Percentiles rank a stretch among this genome's conserved stretches.
Conservation (phyloP, 2,797 vertebrate species). For the Sardinella longiceps region DNA sequence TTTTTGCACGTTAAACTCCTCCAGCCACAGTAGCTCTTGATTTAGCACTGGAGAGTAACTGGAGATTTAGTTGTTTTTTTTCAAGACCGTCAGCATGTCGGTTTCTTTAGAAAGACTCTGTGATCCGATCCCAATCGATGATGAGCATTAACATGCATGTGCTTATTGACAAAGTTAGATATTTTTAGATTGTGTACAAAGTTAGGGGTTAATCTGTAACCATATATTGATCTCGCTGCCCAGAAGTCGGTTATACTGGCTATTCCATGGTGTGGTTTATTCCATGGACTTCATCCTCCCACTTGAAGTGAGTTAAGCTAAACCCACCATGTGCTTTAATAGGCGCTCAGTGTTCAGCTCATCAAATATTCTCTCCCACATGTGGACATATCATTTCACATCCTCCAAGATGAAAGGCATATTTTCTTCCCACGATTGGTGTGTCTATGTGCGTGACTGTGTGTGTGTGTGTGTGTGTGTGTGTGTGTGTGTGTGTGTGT, state of each 20-base stretch:
- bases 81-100: not conserved
- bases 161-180: slow-evolving; percentile 6
- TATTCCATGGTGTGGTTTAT: not conserved
- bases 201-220: not conserved
- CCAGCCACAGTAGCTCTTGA: not conserved
- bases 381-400: slow-evolving; percentile 19
- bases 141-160: not conserved
- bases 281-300: not conserved
- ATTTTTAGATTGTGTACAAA: not conserved
- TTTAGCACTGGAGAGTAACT: not conserved
- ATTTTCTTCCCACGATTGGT: not conserved
- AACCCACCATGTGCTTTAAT: not conserved
- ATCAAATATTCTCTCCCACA: slow-evolving; percentile 4
- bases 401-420: not conserved
- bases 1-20: not conserved
- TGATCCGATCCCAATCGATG: not conserved
- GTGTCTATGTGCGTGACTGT: not conserved
- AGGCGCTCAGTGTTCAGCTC: slow-evolving; percentile 2
- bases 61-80: not conserved
- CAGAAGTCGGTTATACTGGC: not conserved
- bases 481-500: not conserved
- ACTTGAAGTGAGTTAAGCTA: not conserved
- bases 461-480: not conserved
- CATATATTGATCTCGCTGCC: not conserved
- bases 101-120: not conserved